Base-by-base conservation (phyloP, 2,797 vertebrate genomes). In the Enteromius paludinosus region DNA sequence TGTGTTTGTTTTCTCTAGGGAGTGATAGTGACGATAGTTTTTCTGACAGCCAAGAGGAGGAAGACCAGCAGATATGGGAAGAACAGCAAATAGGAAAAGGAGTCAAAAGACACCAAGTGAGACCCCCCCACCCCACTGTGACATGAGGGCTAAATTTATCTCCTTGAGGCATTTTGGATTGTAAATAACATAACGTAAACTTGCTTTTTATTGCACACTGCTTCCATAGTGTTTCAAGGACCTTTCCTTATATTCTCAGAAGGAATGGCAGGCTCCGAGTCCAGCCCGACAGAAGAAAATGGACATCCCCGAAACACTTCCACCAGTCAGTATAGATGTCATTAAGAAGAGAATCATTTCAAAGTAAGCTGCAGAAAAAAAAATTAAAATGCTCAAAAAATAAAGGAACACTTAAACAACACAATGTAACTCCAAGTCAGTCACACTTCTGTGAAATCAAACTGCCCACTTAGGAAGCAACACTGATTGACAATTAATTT, bases 81-180 rank as follows among this genome's bases (percentile, higher is more conserved):
- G 94, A 96, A 72, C 97, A 96, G 68, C 98, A 99, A 87, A 97
- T 99, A 88, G 94, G 85, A 76, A 98, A 98, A 91, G 96, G 95
- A 20, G 86, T 98, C 81, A 97, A 94, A 91, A 90, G 94, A 82
- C 87, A 84, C 43, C 92, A 96, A 90, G 96, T 95, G 41, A 70
- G 75, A 23, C 14, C 47, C 3, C 5, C 14, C 6, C 12, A 23
- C 5, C 14, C 6, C 12, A 23, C n/a, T 78, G 69, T 78, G 38
- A 43, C 14, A 12, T 14, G 3, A 52, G n/a, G 9, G 2, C 35
- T 61, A 0, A 30, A 11, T 28, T 20, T 5, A 18, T 62, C 9
- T 28, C 10, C 41, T 30, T 64, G 5, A 33, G 33, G 17, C 10
- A 47, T n/a, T 64, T 12, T n/a, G 10, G 17, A 33, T n/a, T 20